Base-by-base conservation (phyloP, 1,140 invertebrate genomes). In the Drosophila prosaltans region DNA sequence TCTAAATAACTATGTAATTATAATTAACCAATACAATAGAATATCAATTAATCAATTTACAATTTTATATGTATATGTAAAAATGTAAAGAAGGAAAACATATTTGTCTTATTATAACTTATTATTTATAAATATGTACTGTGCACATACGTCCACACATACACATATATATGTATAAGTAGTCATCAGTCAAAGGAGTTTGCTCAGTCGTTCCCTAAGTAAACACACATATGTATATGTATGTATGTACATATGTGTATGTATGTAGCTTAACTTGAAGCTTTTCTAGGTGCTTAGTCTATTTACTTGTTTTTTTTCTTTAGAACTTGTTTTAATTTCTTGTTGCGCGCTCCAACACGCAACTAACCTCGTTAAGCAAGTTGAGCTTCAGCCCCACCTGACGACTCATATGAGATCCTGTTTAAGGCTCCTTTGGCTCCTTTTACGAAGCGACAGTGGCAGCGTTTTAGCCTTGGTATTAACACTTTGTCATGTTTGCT, bases 401-500 rank as follows among this genome's bases (percentile, higher is more conserved):
- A 59, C 57, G 40, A 48, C 58, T 30, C 59, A 63, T 36, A 21
- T 41, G 67, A 58, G 48, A 62, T 59, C 57, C 30, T 69, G 72
- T 72, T 63, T 75, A 43, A 59, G 45, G 45, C 45, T 51, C 45
- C 45, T 51, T 24, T 10, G n/a, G 45, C 45, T 51, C 21, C 45
- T 51, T 26, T 51, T 51, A 51, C 45, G 45, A 16, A 48, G 16
- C 7, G 45, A 57, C 62, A 60, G 21, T 73, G 55, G 24, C 59
- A 66, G 10, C 62, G 48, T 57, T 57, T 55, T 40, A 82, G 72
- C 83, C 76, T 86, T 82, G 79, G 79, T 78, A 80, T 80, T 89
- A 89, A 80, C 77, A 89, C 84, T 81, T 81, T 78, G 80, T 75
- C 80, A 80, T 83, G 77, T 80, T 86, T 74, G 79, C 75, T 75